Evolutionary conservation across 1,140 invertebrate species (phyloP).

Genomic region (Caerostris darwini): DNA sequence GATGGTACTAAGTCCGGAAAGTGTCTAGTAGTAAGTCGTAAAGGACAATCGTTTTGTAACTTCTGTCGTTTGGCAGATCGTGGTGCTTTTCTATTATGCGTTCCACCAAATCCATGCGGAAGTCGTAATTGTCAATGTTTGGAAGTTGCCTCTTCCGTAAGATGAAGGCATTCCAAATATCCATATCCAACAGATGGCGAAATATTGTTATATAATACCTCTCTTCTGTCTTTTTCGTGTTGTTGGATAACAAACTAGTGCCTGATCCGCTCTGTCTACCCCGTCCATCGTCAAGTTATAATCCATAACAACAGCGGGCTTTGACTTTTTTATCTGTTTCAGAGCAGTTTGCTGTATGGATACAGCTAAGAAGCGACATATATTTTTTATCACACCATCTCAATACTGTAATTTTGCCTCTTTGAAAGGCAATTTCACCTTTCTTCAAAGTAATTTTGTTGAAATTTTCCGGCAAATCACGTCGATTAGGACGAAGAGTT

Average conservation of each 20-base stretch:
- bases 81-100: too few relatives aligned
- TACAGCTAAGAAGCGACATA: neutral
- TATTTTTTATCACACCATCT: too few relatives aligned
- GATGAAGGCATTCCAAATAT: too few relatives aligned
- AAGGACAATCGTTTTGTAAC: too few relatives aligned
- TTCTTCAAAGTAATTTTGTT: neutral
- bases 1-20: too few relatives aligned
- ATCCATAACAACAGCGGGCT: neutral
- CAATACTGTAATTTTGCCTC: neutral
- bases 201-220: conserved; percentile 15
- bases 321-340: neutral
- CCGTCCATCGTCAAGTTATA: conserved; percentile 21
- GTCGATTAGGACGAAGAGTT: neutral
- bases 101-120: too few relatives aligned
- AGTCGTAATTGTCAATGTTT: too few relatives aligned
- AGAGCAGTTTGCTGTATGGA: conserved; percentile 11
- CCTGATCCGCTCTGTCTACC: conserved; percentile 20
- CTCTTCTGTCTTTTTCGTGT: conserved; percentile 15
- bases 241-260: neutral
- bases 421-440: neutral
- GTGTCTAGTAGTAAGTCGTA: too few relatives aligned
- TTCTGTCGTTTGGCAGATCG: too few relatives aligned
- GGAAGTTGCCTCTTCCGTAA: too few relatives aligned
- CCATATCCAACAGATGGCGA: conserved; percentile 12
- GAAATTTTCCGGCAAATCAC: too few relatives aligned